Percentiles rank a stretch among this genome's conserved stretches.
Conservation (phyloP, 2,797 vertebrate genomes). For the Chelidonichthys spinosus region DNA sequence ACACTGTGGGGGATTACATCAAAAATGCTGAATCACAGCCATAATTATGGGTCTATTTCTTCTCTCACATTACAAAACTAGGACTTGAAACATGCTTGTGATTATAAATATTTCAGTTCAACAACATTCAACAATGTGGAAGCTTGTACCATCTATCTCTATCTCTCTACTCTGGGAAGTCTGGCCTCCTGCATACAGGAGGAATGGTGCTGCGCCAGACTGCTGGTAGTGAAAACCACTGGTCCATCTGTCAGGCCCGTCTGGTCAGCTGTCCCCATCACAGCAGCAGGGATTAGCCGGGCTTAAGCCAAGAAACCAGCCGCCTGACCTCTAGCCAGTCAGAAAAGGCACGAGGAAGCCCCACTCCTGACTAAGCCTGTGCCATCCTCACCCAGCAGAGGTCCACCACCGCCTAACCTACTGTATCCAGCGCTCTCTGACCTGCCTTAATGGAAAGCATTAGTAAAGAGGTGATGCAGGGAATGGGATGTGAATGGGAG, state of each 20-base stretch:
- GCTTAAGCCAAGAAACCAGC: conserved; percentile 75
- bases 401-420: conserved; percentile 42
- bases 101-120: conserved; percentile 17
- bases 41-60: background rate
- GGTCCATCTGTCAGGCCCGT: conserved; percentile 70
- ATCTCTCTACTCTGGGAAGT: background rate
- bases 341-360: conserved; percentile 59
- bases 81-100: conserved; percentile 1
- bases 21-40: conserved; percentile 8
- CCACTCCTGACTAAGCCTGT: conserved; percentile 50
- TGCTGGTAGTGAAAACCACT: conserved; percentile 69
- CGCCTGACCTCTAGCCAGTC: conserved; percentile 54
- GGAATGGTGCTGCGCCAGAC: conserved; percentile 41
- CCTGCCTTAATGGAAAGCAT: conserved; percentile 57
- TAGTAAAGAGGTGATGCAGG: conserved; percentile 41
- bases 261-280: conserved; percentile 54
- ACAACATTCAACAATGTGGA: background rate
- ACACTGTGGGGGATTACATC: background rate
- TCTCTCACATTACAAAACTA: background rate
- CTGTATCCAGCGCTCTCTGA: conserved; percentile 50
- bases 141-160: conserved; percentile 8
- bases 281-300: conserved; percentile 70
- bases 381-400: conserved; percentile 46
- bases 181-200: conserved; percentile 12
- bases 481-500: conserved; percentile 37